Evolutionary conservation across 2,113 vertebrate genomes (phyloP).

Genomic region (Raja brachyura): DNA sequence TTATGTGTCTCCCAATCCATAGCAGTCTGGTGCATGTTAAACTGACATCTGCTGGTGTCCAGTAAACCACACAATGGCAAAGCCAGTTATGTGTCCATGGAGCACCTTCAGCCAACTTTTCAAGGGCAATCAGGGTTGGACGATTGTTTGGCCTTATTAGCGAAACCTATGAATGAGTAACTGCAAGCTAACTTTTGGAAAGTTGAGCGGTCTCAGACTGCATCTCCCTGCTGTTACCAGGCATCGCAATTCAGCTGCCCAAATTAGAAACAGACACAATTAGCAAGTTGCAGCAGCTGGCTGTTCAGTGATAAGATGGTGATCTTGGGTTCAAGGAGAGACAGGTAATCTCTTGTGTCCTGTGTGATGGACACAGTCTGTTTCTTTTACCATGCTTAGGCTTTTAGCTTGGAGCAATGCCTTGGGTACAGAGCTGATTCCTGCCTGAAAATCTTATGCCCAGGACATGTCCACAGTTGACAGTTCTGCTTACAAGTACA

Average conservation of each 20-base stretch:
- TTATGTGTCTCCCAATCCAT: no score
- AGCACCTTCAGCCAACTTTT: no score
- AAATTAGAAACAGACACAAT: not conserved
- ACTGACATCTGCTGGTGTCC: no score
- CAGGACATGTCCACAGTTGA: not conserved
- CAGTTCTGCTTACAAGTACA: not conserved
- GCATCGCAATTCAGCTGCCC: not conserved
- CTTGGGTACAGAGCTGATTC: conserved; percentile 14
- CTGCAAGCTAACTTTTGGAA: not conserved
- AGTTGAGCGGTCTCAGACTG: not conserved
- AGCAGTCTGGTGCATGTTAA: no score
- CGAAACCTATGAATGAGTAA: no score
- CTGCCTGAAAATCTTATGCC: not conserved
- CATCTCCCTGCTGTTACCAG: not conserved
- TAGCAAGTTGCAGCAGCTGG: conserved; percentile 15
- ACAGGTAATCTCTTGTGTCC: conserved; percentile 27
- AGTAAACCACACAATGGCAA: no score
- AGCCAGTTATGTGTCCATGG: no score
- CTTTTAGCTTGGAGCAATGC: conserved; percentile 12
- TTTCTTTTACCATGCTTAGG: conserved; percentile 18
- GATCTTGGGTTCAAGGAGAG: conserved; percentile 27
- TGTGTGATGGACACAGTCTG: conserved; percentile 13
- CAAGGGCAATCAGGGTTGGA: no score
- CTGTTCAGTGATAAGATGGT: conserved; percentile 20
- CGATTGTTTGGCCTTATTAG: no score